phyloP scores from a whole-genome alignment of 2,113 vertebrate species.

The Ptilorrhoa leucosticta region DNA sequence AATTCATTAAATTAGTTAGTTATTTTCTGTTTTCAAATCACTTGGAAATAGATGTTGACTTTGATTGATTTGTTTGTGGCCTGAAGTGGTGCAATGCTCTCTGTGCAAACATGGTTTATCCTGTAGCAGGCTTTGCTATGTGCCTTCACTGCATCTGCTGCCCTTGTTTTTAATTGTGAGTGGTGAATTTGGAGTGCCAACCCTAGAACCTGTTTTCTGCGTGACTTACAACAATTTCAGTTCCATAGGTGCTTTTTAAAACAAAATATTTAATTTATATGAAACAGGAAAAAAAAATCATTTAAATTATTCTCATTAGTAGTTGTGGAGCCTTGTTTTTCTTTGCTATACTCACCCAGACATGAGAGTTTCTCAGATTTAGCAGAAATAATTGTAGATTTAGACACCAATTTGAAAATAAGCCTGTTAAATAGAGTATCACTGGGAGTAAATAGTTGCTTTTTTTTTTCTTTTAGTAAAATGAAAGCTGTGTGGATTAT shows the following conservation, averaged over 20 bases:
- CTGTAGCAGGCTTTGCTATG: background rate
- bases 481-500: background rate
- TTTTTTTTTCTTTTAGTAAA: background rate
- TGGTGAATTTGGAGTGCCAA: background rate
- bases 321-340: background rate
- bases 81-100: background rate
- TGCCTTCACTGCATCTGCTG: background rate
- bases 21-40: conserved; percentile 38
- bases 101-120: background rate
- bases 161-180: background rate
- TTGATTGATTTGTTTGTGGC: conserved; percentile 49
- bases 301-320: background rate
- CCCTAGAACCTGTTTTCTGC: background rate
- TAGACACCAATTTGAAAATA: background rate
- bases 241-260: background rate
- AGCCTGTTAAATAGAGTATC: background rate
- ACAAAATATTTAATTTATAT: background rate
- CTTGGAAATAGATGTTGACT: conserved; percentile 47
- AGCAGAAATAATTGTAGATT: background rate
- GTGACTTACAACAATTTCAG: background rate
- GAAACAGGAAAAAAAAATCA: background rate
- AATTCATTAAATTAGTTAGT: conserved; percentile 41
- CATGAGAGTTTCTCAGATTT: background rate
- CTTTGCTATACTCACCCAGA: background rate
- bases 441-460: background rate